Percentiles rank a stretch among this genome's conserved stretches.
phyloP scores from a whole-genome alignment of 2,888 invertebrate species.

The Siphonodentalium dalli region DNA sequence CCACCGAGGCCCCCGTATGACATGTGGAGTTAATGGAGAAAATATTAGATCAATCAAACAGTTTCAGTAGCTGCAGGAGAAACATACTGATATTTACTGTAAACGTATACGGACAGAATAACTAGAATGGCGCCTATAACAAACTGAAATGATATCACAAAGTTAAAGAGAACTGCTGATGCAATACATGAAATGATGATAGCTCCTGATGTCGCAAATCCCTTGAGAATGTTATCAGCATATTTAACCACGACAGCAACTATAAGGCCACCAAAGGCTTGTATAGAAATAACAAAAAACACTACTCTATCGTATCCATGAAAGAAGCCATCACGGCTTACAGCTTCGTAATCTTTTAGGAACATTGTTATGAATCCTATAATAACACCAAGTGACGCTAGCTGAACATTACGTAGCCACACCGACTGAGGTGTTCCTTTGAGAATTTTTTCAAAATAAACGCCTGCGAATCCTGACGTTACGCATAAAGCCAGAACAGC shows the following conservation, averaged over 20 bases:
- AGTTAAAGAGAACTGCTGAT: slow-evolving; percentile 91
- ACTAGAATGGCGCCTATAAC: slow-evolving; percentile 84
- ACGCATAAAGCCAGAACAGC: slow-evolving; percentile 72
- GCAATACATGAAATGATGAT: slow-evolving; percentile 94
- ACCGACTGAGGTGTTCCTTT: slow-evolving; percentile 79
- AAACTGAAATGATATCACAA: slow-evolving; percentile 87
- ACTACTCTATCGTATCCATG: slow-evolving; percentile 73
- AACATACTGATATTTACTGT: no score
- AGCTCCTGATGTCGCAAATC: slow-evolving; percentile 91
- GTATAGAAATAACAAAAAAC: slow-evolving; percentile 78
- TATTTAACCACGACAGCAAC: slow-evolving; percentile 99
- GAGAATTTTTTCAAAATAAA: slow-evolving; percentile 97
- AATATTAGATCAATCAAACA: no score
- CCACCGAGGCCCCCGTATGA: no score
- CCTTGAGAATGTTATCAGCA: slow-evolving; percentile 97
- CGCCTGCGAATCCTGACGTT: slow-evolving; percentile 95
- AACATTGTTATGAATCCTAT: slow-evolving; percentile 85
- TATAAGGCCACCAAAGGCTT: slow-evolving; percentile 93
- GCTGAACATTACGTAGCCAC: slow-evolving; percentile 98
- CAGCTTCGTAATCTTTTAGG: slow-evolving; percentile 51
- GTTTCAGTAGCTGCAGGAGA: no score
- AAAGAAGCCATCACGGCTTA: slow-evolving; percentile 76
- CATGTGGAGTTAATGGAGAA: no score
- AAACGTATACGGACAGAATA: slow-evolving; percentile 92
- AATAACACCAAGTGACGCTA: slow-evolving; percentile 89